Conservation (phyloP, 2,797 vertebrate genomes). For the Sparidentex hasta region DNA sequence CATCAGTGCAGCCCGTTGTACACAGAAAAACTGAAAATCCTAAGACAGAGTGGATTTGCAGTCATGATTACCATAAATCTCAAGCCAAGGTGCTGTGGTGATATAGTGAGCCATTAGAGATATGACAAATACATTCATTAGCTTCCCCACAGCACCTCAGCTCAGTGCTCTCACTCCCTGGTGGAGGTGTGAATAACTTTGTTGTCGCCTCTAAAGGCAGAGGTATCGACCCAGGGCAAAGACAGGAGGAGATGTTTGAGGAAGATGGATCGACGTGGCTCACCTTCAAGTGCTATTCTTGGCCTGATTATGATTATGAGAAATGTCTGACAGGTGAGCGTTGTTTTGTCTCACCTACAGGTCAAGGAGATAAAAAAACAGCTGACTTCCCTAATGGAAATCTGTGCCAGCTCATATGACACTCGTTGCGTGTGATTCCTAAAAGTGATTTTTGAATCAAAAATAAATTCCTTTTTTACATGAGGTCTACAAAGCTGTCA, state of each 20-base stretch:
- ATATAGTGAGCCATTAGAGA: constrained; percentile 72
- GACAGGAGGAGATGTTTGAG: constrained; percentile 45
- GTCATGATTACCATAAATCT: constrained; percentile 67
- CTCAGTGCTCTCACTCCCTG: constrained; percentile 45
- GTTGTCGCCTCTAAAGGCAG: constrained; percentile 43
- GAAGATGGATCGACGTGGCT: constrained; percentile 48
- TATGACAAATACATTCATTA: constrained; percentile 79
- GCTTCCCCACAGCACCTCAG: constrained; percentile 30
- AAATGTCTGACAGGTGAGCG: constrained; percentile 31
- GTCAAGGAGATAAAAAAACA: constrained; percentile 18
- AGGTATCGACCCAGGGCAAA: constrained; percentile 39
- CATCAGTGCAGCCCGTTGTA: constrained; percentile 45
- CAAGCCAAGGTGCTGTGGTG: constrained; percentile 62
- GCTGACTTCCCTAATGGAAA: constrained; percentile 13
- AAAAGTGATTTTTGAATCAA: background rate
- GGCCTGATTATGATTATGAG: constrained; percentile 46
- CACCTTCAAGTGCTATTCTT: constrained; percentile 40
- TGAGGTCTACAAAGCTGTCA: background rate
- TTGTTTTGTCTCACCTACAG: constrained; percentile 21
- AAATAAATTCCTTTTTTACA: background rate
- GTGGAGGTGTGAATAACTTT: constrained; percentile 46
- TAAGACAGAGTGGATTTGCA: constrained; percentile 41
- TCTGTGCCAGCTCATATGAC: background rate
- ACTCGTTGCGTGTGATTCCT: background rate
- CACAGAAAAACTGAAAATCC: constrained; percentile 34